A percentile compares a stretch with the other conserved stretches of the same genome.
These are phyloP conservation scores for Phortica variegata DNA, from an alignment of 1,140 invertebrate species.

Conservation along the genomic window DNA sequence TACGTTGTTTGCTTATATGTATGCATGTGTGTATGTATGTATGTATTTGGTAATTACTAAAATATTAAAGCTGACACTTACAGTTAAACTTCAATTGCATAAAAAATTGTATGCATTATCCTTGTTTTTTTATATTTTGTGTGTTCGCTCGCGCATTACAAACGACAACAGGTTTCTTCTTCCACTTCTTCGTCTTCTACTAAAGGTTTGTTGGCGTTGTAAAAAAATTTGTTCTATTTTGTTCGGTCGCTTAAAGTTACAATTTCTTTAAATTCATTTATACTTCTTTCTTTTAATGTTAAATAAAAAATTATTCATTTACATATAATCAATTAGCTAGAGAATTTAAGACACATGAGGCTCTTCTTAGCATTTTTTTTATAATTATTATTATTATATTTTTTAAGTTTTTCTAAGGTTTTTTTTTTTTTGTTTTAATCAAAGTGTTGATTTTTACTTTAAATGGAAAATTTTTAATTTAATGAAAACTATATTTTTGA, in stretches of 20 bases:
- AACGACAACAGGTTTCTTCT: constrained; percentile 8
- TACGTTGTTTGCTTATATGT: constrained; percentile 12
- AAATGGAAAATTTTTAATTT: constrained; percentile 46
- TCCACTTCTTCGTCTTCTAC: not conserved
- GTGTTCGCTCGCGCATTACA: not conserved
- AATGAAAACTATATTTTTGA: no score
- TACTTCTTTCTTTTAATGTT: constrained; percentile 7
- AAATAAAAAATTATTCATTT: constrained; percentile 51
- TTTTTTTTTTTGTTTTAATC: constrained; percentile 2
- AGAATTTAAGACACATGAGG: constrained; percentile 56
- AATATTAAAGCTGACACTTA: constrained; percentile 57
- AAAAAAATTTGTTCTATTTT: constrained; percentile 10
- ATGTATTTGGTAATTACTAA: constrained; percentile 36
- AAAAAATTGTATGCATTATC: no score
- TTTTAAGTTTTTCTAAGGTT: constrained; percentile 10
- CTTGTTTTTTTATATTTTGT: no score
- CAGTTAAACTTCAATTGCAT: constrained; percentile 39
- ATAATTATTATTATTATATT: constrained; percentile 21
- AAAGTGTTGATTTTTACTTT: constrained; percentile 6
- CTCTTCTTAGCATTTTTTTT: constrained; percentile 48
- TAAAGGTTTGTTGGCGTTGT: not conserved
- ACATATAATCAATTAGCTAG: constrained; percentile 37
- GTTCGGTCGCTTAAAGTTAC: constrained; percentile 1
- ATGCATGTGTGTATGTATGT: constrained; percentile 6
- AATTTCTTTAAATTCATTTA: constrained; percentile 15